Evolutionary conservation across 2,888 invertebrate genomes (phyloP).

Genomic region (Argyra leucocephala): DNA sequence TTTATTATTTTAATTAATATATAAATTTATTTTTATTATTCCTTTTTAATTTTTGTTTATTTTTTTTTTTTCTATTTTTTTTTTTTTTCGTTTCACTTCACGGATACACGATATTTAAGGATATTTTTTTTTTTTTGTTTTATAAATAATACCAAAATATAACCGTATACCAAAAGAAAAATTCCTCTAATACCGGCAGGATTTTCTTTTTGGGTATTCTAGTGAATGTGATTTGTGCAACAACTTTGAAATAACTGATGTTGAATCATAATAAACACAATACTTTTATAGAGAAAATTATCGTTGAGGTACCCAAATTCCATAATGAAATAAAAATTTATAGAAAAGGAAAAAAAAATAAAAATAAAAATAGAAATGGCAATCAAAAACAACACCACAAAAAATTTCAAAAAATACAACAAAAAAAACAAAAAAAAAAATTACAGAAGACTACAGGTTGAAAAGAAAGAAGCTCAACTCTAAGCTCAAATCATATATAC

Average conservation of each 20-base stretch:
- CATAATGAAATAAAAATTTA: background rate
- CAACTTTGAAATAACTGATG: conserved; percentile 50
- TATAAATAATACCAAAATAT: too few relatives aligned
- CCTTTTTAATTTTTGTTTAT: background rate
- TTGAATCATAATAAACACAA: conserved; percentile 35
- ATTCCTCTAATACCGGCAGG: background rate
- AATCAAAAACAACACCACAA: background rate
- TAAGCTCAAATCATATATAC: background rate
- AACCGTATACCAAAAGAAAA: background rate
- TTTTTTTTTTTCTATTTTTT: background rate
- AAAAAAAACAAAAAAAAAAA: conserved; percentile 11
- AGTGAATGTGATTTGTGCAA: conserved; percentile 39
- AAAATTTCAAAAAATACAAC: background rate
- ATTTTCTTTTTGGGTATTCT: background rate
- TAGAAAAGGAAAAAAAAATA: background rate
- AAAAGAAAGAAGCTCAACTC: background rate
- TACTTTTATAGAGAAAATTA: conserved; percentile 40
- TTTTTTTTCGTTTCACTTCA: background rate
- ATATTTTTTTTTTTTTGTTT: background rate
- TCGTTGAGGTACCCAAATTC: background rate
- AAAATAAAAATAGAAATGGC: background rate
- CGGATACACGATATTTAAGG: background rate
- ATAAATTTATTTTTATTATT: background rate
- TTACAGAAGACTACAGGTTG: background rate
- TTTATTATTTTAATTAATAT: background rate